A percentile compares a stretch with the other conserved stretches of the same genome.
Conservation (phyloP, 2,888 invertebrate genomes). For the Ceratothoa steindachneri region DNA sequence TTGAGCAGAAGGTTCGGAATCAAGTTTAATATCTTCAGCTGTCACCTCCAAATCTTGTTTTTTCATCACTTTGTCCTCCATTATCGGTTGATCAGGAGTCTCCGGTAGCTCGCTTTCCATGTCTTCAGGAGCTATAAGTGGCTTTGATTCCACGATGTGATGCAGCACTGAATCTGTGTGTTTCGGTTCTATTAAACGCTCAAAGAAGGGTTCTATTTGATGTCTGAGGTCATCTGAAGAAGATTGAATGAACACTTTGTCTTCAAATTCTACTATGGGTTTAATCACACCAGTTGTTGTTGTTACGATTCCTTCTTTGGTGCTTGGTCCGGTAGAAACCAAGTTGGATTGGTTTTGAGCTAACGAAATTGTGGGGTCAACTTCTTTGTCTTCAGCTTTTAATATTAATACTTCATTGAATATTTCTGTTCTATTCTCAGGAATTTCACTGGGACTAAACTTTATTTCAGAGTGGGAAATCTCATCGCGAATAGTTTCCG, state of each 20-base stretch:
- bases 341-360: too few species aligned
- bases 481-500: not conserved
- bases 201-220: too few species aligned
- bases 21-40: not conserved
- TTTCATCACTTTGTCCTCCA: too few species aligned
- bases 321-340: too few species aligned
- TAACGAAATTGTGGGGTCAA: too few species aligned
- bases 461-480: not conserved
- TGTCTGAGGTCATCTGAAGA: not conserved
- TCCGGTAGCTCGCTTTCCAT: not conserved
- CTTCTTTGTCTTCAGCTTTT: not conserved
- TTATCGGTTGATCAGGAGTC: not conserved
- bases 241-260: not conserved
- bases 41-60: too few species aligned
- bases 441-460: not conserved
- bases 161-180: not conserved
- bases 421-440: not conserved
- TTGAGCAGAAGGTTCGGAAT: not conserved
- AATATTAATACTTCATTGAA: not conserved
- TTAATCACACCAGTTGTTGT: not conserved
- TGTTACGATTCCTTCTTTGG: not conserved
- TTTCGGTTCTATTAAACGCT: not conserved
- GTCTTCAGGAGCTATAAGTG: not conserved
- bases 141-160: not conserved
- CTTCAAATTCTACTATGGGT: not conserved